Evolutionary conservation across 37 sponge, comb jelly and placozoan species (phyloP).

Genomic region (Halisarca cf. caerulea): DNA sequence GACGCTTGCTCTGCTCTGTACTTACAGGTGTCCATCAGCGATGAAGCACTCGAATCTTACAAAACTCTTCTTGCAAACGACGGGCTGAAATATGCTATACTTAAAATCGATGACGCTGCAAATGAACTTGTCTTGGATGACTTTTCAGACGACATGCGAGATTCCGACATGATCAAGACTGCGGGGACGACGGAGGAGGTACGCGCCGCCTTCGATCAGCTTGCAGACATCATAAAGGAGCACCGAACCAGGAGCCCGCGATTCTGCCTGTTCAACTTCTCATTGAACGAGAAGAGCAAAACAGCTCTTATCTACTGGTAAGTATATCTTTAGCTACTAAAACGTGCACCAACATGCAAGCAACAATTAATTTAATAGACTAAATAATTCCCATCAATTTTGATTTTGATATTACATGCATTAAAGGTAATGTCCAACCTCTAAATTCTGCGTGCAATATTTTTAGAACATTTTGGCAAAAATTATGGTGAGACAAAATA

Average conservation of each 20-base stretch:
- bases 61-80: background rate
- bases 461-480: too few species aligned
- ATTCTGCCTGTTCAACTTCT: conserved; percentile 6
- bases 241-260: background rate
- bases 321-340: too few species aligned
- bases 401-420: too few species aligned
- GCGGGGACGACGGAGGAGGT: background rate
- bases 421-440: too few species aligned
- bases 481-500: too few species aligned
- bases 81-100: background rate
- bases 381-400: too few species aligned
- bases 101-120: background rate
- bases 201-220: background rate
- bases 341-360: too few species aligned
- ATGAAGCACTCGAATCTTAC: background rate
- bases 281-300: background rate
- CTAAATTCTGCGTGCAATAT: too few species aligned
- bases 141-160: background rate
- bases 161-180: background rate
- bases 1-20: too few species aligned
- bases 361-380: too few species aligned
- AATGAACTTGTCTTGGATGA: background rate
- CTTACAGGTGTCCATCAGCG: background rate
- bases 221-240: background rate
- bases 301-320: background rate